Evolutionary conservation across 1,140 invertebrate genomes (phyloP).

Genomic region (Hyles euphorbiae): DNA sequence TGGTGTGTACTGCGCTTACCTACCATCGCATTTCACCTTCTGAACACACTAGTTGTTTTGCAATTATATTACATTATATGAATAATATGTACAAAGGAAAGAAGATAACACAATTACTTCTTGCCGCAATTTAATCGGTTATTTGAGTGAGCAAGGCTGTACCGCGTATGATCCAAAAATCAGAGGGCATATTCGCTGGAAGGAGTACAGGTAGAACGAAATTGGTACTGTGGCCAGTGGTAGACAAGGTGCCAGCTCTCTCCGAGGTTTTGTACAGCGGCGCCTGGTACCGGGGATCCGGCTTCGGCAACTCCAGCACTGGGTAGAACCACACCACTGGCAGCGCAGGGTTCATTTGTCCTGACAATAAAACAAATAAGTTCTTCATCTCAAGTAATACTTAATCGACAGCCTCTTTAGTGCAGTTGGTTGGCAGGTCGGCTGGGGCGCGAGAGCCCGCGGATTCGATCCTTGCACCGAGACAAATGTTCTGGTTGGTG

Average conservation of each 20-base stretch:
- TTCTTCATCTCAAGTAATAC: too few relatives aligned
- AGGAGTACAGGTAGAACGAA: conserved; percentile 89
- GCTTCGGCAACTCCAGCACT: conserved; percentile 76
- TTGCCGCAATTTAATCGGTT: conserved; percentile 47
- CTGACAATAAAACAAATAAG: conserved; percentile 24
- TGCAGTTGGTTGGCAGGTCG: too few relatives aligned
- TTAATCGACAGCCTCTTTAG: too few relatives aligned
- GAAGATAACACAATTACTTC: too few relatives aligned
- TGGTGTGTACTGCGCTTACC: too few relatives aligned
- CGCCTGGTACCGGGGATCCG: conserved; percentile 82
- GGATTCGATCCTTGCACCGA: too few relatives aligned
- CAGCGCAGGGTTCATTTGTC: conserved; percentile 82
- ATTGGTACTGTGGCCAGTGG: conserved; percentile 93
- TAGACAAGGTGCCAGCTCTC: conserved; percentile 88
- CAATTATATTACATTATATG: too few relatives aligned
- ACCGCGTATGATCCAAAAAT: conserved; percentile 91
- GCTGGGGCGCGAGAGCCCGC: too few relatives aligned
- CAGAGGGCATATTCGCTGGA: conserved; percentile 77
- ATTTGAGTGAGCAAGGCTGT: conserved; percentile 89
- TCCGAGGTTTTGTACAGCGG: conserved; percentile 92
- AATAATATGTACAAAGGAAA: too few relatives aligned
- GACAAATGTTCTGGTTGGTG: too few relatives aligned
- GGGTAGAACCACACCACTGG: conserved; percentile 87
- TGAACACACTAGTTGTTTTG: too few relatives aligned
- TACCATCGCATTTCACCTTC: too few relatives aligned